Evolutionary conservation across 2,888 invertebrate genomes (phyloP), one percentile per base, ranked within the genome.

Genomic region (Eristalinus sepulchralis): DNA sequence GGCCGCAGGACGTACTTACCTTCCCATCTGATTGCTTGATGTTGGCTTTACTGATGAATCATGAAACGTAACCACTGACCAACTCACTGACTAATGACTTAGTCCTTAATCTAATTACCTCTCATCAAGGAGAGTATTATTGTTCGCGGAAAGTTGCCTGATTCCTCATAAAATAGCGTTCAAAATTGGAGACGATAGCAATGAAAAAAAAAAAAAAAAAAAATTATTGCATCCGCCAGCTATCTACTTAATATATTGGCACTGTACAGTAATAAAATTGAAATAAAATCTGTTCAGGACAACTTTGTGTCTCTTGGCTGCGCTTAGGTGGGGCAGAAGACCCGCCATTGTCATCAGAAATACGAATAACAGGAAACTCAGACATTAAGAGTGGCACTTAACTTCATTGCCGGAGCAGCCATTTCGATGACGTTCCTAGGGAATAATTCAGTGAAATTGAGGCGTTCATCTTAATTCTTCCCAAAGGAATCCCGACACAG

Each of bases 311-410:
- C 20, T 47, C 33, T 53, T 24, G 67, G 31, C 59, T 76, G 76
- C n/a, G 66, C 59, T 59, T 75, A 11, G 27, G 63, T 36, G 13
- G 22, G 11, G 24, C 10, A n/a, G 57, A 66, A 55, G 55, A 63
- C 5, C 53, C 39, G 20, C 11, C 57, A 11, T 13, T n/a, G 11
- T 39, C 31, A 2, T 10, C 17, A 53, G 34, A 66, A 77, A 71
- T 13, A 20, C 17, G 55, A 83, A 78, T 78, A 55, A 83, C 66
- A 39, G 55, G 53, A 64, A 72, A 77, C 36, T 53, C 60, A 73
- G 60, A 73, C 63, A 72, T 73, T 34, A 73, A 78, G 68, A 78
- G 57, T 63, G 78, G 67, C 68, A 68, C 68, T 83, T 39, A 78
- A 79, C 68, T 78, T 78, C 24, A 73, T 36, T 72, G 57, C 72